Percentiles rank a stretch among this genome's conserved stretches.
Evolutionary conservation across 2,113 vertebrate species (phyloP).

Genomic region (Vanacampus margaritifer): DNA sequence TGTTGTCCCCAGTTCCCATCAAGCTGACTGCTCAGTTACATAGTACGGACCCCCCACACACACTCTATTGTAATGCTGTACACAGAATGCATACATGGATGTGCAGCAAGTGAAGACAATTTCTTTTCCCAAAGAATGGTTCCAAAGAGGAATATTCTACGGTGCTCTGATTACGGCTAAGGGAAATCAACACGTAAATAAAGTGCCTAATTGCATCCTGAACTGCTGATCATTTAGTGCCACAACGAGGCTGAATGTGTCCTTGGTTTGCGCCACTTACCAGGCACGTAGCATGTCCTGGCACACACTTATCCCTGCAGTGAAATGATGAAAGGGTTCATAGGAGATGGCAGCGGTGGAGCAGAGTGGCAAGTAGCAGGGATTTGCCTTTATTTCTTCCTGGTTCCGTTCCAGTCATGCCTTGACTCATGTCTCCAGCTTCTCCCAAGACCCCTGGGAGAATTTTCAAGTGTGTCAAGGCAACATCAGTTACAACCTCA

Average conservation of each 20-base stretch:
- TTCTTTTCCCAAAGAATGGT: not conserved
- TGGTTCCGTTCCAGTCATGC: constrained; percentile 46
- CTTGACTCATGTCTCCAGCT: constrained; percentile 43
- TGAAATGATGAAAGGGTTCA: constrained; percentile 56
- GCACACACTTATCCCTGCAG: constrained; percentile 35
- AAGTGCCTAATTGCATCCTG: constrained; percentile 1
- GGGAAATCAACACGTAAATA: not conserved
- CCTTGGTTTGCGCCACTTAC: constrained; percentile 26
- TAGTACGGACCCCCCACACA: not conserved
- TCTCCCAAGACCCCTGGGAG: constrained; percentile 28
- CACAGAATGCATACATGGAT: too few species aligned
- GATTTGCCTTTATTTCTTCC: constrained; percentile 26
- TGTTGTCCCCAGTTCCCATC: not conserved
- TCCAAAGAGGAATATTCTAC: not conserved
- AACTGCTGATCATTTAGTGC: constrained; percentile 3
- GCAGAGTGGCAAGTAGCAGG: constrained; percentile 32
- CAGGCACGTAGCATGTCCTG: constrained; percentile 31
- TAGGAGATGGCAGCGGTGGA: constrained; percentile 32
- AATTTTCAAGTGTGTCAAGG: constrained; percentile 57
- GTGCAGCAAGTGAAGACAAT: not conserved
- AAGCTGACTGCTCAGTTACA: not conserved
- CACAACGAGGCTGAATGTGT: constrained; percentile 4
- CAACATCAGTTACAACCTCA: constrained; percentile 49
- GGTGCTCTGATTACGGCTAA: not conserved
- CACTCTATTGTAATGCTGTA: not conserved